Percentiles rank a stretch among this genome's conserved stretches.
Conservation (phyloP, 2,113 vertebrate genomes). For the Brachyhypopomus occidentalis region DNA sequence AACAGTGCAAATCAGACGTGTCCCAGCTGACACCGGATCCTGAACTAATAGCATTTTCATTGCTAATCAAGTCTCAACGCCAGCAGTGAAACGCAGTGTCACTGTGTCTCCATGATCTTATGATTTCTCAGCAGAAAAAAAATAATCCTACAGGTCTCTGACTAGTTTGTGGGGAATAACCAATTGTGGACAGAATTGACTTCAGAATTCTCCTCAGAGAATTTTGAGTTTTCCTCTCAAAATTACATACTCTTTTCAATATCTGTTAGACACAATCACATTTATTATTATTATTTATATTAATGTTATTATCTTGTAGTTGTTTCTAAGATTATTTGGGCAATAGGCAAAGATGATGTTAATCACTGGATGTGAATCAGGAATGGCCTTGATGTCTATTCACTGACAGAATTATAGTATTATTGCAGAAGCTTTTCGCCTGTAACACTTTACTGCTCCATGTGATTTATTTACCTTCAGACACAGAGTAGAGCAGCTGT, state of each 20-base stretch:
- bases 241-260: too few relatives aligned
- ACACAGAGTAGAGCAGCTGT: neutral
- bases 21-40: slow-evolving; percentile 41
- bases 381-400: neutral
- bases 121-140: neutral
- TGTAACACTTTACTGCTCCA: neutral
- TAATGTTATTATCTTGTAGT: too few relatives aligned
- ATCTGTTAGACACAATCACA: too few relatives aligned
- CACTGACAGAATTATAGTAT: neutral
- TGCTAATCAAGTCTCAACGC: neutral
- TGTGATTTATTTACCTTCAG: neutral
- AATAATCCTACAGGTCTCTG: too few relatives aligned
- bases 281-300: too few relatives aligned
- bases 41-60: neutral
- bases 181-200: too few relatives aligned
- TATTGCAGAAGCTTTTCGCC: neutral
- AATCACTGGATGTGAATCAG: neutral
- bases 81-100: slow-evolving; percentile 1
- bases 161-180: too few relatives aligned
- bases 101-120: slow-evolving; percentile 19
- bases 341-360: too few relatives aligned
- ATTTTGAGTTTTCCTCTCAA: too few relatives aligned
- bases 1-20: slow-evolving; percentile 42
- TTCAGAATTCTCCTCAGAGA: too few relatives aligned
- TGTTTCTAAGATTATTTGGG: too few relatives aligned